Conservation (phyloP, 2,113 vertebrate genomes). For the Theristicus caerulescens region DNA sequence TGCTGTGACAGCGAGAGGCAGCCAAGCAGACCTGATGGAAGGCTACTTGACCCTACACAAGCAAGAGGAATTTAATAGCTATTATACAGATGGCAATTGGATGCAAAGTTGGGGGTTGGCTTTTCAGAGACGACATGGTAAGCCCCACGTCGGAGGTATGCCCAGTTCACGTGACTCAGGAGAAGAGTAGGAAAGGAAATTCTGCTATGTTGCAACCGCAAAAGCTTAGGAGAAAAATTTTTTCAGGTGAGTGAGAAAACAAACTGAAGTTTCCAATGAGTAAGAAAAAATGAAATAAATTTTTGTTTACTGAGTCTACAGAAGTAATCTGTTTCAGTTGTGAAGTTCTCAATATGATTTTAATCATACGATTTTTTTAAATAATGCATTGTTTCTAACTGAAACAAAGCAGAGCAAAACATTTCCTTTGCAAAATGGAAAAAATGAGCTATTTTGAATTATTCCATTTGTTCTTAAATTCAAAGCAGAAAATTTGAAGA, state of each 20-base stretch:
- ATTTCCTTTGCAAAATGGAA: neutral
- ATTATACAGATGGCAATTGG: neutral
- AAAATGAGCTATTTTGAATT: neutral
- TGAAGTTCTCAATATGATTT: neutral
- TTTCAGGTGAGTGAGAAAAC: slow-evolving; percentile 21
- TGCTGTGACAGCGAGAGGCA: neutral
- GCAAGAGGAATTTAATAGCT: neutral
- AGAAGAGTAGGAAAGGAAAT: neutral
- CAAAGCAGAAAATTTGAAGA: neutral
- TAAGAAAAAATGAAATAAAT: slow-evolving; percentile 6
- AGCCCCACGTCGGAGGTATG: neutral
- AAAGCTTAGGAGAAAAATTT: neutral
- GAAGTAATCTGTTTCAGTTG: neutral
- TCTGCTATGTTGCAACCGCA: neutral
- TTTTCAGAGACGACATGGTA: neutral
- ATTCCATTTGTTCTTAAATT: neutral
- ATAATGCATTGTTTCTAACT: neutral
- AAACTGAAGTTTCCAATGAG: slow-evolving; percentile 19
- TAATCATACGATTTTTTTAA: neutral
- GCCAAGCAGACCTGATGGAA: neutral
- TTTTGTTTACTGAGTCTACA: neutral
- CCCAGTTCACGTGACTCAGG: neutral
- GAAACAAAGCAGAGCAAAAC: neutral
- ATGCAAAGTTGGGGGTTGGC: neutral
- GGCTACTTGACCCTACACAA: neutral